Evolutionary conservation across 2,797 vertebrate species (phyloP).

Genomic region (Pipistrellus kuhlii): DNA sequence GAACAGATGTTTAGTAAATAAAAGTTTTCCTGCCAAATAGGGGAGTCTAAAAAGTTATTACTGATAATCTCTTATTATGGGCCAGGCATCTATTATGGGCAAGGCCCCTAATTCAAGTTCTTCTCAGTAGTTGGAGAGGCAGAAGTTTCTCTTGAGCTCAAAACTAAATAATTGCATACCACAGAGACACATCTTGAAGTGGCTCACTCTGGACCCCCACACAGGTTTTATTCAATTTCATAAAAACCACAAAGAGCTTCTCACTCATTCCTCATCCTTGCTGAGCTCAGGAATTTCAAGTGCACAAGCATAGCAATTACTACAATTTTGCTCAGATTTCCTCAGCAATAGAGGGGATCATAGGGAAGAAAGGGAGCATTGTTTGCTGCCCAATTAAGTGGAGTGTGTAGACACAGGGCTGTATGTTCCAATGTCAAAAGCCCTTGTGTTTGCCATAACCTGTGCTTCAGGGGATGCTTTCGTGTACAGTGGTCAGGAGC

Average conservation of each 20-base stretch:
- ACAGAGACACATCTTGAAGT: not conserved
- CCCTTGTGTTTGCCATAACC: not conserved
- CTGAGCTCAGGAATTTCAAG: constrained; percentile 54
- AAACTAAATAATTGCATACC: not conserved
- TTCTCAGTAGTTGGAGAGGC: not conserved
- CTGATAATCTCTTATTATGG: not conserved
- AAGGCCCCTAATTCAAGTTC: not conserved
- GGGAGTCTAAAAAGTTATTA: not conserved
- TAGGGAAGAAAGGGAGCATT: constrained; percentile 48
- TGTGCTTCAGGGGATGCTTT: not conserved
- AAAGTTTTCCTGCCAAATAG: not conserved
- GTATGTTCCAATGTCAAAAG: constrained; percentile 45
- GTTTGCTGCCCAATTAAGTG: constrained; percentile 30
- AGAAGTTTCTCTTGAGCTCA: not conserved
- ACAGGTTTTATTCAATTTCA: not conserved
- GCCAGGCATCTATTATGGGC: not conserved
- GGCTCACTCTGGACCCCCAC: not conserved
- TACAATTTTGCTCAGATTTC: constrained; percentile 56
- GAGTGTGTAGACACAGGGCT: not conserved
- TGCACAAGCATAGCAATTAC: constrained; percentile 23
- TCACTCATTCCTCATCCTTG: not conserved
- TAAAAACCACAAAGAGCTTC: constrained; percentile 6
- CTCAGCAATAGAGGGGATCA: not conserved
- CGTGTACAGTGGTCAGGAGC: not conserved
- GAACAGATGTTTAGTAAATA: not conserved